Percentiles rank a stretch among this genome's conserved stretches.
phyloP scores from a whole-genome alignment of 2,888 invertebrate genomes.

The Diplolepis rosae region DNA sequence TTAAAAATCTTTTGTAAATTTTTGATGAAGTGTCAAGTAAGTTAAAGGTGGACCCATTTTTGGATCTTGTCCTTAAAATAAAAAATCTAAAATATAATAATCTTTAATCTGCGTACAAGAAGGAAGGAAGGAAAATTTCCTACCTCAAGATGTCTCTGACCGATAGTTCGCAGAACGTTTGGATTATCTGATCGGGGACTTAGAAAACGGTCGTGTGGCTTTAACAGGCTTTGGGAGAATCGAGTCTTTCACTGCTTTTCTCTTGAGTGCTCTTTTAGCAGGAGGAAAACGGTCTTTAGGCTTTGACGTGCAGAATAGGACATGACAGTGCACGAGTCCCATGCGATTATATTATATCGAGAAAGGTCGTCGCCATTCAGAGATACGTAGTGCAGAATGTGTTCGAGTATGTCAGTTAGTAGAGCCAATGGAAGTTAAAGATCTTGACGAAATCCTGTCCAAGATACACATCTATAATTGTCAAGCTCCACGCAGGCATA shows the following conservation, averaged over 20 bases:
- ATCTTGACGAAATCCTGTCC: neutral
- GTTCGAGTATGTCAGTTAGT: neutral
- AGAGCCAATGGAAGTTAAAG: neutral
- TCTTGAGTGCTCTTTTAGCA: neutral
- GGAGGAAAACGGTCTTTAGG: neutral
- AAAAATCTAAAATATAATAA: no score
- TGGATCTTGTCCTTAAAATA: no score
- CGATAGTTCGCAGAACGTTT: neutral
- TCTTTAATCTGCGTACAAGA: no score
- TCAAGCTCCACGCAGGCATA: neutral
- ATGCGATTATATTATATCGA: neutral
- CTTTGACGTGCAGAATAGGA: neutral
- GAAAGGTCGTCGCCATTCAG: neutral
- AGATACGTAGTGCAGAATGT: neutral
- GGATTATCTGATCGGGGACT: neutral
- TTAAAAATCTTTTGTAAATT: no score
- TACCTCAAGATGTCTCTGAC: neutral
- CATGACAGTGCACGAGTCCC: neutral
- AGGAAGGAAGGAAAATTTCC: no score
- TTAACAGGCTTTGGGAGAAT: neutral
- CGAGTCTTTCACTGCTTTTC: neutral
- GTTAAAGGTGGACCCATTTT: no score
- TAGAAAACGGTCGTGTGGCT: neutral
- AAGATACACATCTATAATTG: neutral
- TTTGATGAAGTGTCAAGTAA: no score